A percentile compares a stretch with the other conserved stretches of the same genome.
Evolutionary conservation across 1,140 invertebrate genomes (phyloP).

Genomic region (Helicoverpa armigera): DNA sequence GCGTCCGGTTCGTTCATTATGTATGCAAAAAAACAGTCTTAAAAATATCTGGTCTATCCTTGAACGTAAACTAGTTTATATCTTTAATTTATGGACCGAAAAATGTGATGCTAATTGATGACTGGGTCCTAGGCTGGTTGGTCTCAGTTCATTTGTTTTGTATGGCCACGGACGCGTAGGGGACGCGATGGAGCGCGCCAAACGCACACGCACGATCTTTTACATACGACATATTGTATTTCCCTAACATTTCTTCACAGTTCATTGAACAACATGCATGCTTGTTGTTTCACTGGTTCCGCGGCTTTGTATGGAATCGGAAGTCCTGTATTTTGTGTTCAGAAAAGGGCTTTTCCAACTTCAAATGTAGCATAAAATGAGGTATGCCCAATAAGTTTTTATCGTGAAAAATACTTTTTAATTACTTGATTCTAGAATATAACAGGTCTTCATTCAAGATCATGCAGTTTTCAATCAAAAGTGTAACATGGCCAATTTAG

Average conservation of each 20-base stretch:
- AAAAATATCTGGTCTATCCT: conserved; percentile 23
- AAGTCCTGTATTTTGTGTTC: not conserved
- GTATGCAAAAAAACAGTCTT: conserved; percentile 30
- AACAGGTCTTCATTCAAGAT: not conserved
- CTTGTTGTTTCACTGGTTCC: not conserved
- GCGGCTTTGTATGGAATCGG: not conserved
- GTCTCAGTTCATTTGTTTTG: conserved; percentile 38
- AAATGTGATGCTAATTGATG: conserved; percentile 44
- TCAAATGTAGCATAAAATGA: too few relatives aligned
- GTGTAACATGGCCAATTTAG: not conserved
- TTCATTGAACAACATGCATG: conserved; percentile 41
- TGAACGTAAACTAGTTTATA: conserved; percentile 15
- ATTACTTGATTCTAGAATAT: too few relatives aligned
- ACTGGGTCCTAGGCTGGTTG: not conserved
- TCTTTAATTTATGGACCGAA: conserved; percentile 37
- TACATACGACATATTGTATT: conserved; percentile 65
- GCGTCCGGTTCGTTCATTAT: not conserved
- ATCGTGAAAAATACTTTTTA: too few relatives aligned
- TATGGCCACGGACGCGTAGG: conserved; percentile 16
- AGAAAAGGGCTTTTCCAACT: too few relatives aligned
- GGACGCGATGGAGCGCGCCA: conserved; percentile 12
- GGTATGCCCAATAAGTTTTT: too few relatives aligned
- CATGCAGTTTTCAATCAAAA: not conserved
- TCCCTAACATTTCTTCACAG: conserved; percentile 61
- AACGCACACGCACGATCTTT: conserved; percentile 55